Evolutionary conservation across 2,797 vertebrate genomes (phyloP), one percentile per base, ranked within the genome.

Genomic region (Valencia hispanica): DNA sequence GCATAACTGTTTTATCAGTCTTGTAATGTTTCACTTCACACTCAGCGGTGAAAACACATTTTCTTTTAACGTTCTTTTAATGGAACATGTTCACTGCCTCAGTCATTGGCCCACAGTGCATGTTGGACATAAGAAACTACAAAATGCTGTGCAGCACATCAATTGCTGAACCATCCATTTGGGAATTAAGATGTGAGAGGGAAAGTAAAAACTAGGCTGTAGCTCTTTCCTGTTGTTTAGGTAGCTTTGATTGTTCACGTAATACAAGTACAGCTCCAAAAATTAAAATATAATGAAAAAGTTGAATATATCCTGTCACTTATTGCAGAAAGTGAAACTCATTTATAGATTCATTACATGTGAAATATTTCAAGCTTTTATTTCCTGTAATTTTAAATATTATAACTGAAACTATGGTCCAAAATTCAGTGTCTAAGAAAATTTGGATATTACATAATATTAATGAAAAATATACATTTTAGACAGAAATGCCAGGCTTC

Each of bases 81-180:
- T 55, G 30, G 12, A 22, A 70, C 45, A 83, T 79, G 74, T 65
- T 36, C 15, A 20, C 70, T 68, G 59, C 75, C 79, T 84, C 68
- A 50, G 70, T 80, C 66, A 74, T 72, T 25, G 25, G 75, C 77
- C 75, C 73, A 48, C 78, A 72, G 69, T 22, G 17, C 63, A 65
- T 6, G 76, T 69, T 78, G 61, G 83, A 72, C 69, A 81, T 66
- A 72, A 73, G 39, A 63, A 78, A 84, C 76, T 63, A 78, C 74
- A 68, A 73, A 77, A 81, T 41, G 72, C 68, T 45, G 73, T 76
- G 50, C 72, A 82, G 80, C 66, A 66, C 70, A 84, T 88, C 83
- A 84, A 81, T 82, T 85, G 81, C 70, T 77, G 79, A 74, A 73
- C 74, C 77, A 61, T 75, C 47, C 84, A 65, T 47, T 48, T 69